Base-by-base conservation (phyloP, 2,888 invertebrate genomes). In the Empis stercorea region DNA sequence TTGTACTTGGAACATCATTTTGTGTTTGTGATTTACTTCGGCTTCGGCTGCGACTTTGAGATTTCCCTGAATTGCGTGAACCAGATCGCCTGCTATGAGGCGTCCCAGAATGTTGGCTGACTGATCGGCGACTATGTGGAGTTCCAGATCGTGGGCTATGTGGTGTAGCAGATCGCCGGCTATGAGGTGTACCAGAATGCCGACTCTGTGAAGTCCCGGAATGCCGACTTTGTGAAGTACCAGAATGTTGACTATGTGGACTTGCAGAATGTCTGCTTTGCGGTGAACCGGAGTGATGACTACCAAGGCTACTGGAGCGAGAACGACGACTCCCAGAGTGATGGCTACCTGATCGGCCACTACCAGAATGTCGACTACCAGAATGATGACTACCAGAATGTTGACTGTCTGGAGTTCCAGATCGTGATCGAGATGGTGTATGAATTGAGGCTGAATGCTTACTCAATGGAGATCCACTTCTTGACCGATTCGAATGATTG, bases 361-460 rank as follows among this genome's bases (percentile, higher is more conserved):
- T 54, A 10, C 51, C 55, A n/a, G 57, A 56, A 13, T 44, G 15
- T 45, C 9, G 54, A 54, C 34, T 52, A 50, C 6, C 56, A 55
- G 9, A 30, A 32, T 45, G 37, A 41, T 27, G 15, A 32, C 48
- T 10, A 38, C 47, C 50, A 10, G 56, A 55, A 9, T 45, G 51
- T 6, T 50, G 48, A 7, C 55, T 55, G 55, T 72, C 72, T 0
- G 75, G 74, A 2, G 75, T 73, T 50, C 73, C 74, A 1, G 59
- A 61, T 13, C 52, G 56, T 1, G 76, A 76, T 10, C 57, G 56
- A 13, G 23, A 27, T 7, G 23, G 23, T 27, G 23, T 27, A 27
- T 9, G 23, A 7, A 27, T 38, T 13, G 46, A 42, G 10, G 57
- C 63, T 9, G 63, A 61, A n/a, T 59, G 63, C 1, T 44, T 56